Evolutionary conservation across 2,888 invertebrate genomes (phyloP).

Genomic region (Standfussiana lucernea): DNA sequence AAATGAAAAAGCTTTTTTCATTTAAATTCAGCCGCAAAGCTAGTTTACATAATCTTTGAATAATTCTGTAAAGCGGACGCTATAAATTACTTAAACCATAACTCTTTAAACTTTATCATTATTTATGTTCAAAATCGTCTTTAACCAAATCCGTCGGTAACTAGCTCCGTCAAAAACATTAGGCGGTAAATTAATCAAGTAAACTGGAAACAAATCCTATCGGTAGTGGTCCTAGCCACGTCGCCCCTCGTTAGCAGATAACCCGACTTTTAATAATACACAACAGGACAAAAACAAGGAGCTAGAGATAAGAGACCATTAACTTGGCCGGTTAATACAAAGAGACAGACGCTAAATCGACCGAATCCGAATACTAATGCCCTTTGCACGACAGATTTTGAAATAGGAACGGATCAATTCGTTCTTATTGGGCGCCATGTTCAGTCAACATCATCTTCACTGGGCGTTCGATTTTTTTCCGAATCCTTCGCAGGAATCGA

Average conservation of each 20-base stretch:
- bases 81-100: slow-evolving; percentile 41
- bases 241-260: slow-evolving; percentile 81
- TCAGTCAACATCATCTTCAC: slow-evolving; percentile 15
- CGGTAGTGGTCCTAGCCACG: slow-evolving; percentile 69
- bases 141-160: slow-evolving; percentile 34
- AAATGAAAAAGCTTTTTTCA: slow-evolving; percentile 20
- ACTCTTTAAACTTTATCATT: slow-evolving; percentile 52
- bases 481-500: neutral
- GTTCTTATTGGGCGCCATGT: slow-evolving; percentile 39
- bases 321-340: slow-evolving; percentile 85
- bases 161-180: slow-evolving; percentile 66
- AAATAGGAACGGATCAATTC: slow-evolving; percentile 60
- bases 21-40: slow-evolving; percentile 17
- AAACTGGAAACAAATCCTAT: slow-evolving; percentile 68
- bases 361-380: slow-evolving; percentile 70
- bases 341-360: slow-evolving; percentile 82
- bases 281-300: slow-evolving; percentile 82
- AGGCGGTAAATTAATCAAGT: slow-evolving; percentile 72
- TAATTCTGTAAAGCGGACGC: slow-evolving; percentile 23
- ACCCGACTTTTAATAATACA: slow-evolving; percentile 83
- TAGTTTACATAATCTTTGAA: slow-evolving; percentile 28
- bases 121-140: slow-evolving; percentile 48
- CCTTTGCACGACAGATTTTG: slow-evolving; percentile 60
- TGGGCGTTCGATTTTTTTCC: slow-evolving; percentile 13
- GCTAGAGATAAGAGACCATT: slow-evolving; percentile 84